Conservation (phyloP, 2,797 vertebrate genomes). For the Danio jaintianensis region DNA sequence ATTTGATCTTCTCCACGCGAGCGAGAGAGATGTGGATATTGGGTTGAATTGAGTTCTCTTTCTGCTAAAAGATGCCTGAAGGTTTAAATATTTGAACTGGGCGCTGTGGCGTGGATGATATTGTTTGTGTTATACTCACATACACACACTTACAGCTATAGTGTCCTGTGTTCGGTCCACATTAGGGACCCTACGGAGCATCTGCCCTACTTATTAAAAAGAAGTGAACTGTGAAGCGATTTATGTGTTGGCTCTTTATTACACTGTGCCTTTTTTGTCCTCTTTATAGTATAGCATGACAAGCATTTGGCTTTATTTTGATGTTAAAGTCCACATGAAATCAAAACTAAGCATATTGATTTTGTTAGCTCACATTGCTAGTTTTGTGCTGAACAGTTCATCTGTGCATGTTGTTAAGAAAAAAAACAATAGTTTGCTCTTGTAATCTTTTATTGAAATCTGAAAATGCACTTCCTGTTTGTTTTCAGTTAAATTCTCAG, state of each 20-base stretch:
- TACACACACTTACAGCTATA: background rate
- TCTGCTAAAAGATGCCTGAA: background rate
- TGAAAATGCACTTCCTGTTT: too few relatives aligned
- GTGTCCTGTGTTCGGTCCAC: background rate
- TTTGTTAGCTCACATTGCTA: too few relatives aligned
- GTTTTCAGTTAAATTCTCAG: too few relatives aligned
- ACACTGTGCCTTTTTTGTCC: conserved; percentile 8
- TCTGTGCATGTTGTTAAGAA: too few relatives aligned
- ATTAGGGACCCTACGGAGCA: conserved; percentile 17
- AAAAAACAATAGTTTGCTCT: too few relatives aligned
- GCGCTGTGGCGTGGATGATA: background rate
- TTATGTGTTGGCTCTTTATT: background rate
- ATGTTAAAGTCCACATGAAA: too few relatives aligned
- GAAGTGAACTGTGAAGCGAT: conserved; percentile 19
- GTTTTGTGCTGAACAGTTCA: too few relatives aligned
- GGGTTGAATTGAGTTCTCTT: conserved; percentile 18
- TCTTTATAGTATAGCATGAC: background rate
- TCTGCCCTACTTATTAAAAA: conserved; percentile 30
- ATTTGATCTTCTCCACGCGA: background rate
- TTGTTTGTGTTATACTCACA: background rate
- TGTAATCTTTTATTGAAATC: too few relatives aligned
- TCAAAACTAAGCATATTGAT: too few relatives aligned
- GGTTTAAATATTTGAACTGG: conserved; percentile 20
- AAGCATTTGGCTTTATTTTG: background rate
- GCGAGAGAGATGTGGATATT: background rate